A percentile compares a stretch with the other conserved stretches of the same genome.
phyloP scores from a whole-genome alignment of 1,140 invertebrate genomes.

The Drosophila setifemur region DNA sequence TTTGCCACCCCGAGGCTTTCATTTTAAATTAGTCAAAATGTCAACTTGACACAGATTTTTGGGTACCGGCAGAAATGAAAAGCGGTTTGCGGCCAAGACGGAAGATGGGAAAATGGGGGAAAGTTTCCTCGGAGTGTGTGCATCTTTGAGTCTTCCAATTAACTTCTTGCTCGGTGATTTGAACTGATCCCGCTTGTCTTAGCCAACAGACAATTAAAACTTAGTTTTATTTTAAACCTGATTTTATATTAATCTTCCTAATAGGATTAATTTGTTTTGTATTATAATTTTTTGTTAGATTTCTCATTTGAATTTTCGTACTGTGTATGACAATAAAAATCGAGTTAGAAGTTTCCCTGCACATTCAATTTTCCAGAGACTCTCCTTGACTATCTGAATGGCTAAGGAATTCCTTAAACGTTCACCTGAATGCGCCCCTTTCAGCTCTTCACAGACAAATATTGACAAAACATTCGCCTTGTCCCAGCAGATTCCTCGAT shows the following conservation, averaged over 20 bases:
- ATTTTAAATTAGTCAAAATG: slow-evolving; percentile 79
- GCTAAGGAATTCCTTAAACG: slow-evolving; percentile 11
- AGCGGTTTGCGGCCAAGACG: slow-evolving; percentile 37
- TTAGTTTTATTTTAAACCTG: too few relatives aligned
- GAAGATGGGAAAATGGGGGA: slow-evolving; percentile 8
- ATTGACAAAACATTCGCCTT: slow-evolving; percentile 74
- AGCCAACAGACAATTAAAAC: too few relatives aligned
- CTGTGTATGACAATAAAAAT: too few relatives aligned
- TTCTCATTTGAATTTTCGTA: too few relatives aligned
- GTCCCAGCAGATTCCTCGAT: slow-evolving; percentile 8
- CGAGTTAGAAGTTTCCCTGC: too few relatives aligned
- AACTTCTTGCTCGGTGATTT: slow-evolving; percentile 20
- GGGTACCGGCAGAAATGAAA: slow-evolving; percentile 40
- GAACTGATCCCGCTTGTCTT: background rate
- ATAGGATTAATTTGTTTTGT: background rate
- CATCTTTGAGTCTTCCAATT: slow-evolving; percentile 37
- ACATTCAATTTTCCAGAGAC: background rate
- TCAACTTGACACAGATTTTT: slow-evolving; percentile 79
- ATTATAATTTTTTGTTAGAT: too few relatives aligned
- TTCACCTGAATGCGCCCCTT: slow-evolving; percentile 16
- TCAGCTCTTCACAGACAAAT: slow-evolving; percentile 49
- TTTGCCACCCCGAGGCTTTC: slow-evolving; percentile 28
- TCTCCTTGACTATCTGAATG: background rate
- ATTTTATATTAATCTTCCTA: too few relatives aligned
- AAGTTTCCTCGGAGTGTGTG: slow-evolving; percentile 21